phyloP scores from a whole-genome alignment of 2,797 vertebrate genomes.

The Melanotaenia nigrans region DNA sequence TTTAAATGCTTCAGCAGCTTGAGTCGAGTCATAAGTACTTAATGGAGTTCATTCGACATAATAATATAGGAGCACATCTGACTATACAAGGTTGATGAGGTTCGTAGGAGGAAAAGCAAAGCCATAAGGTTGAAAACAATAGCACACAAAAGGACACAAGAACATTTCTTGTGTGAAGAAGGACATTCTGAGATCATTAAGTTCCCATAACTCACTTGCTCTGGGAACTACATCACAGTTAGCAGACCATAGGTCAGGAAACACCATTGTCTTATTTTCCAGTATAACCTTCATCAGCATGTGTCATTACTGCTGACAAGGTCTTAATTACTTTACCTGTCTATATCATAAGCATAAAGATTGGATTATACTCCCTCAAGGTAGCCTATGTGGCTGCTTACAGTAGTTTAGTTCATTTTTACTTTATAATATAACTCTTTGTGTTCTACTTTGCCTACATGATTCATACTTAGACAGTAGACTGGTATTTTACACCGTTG shows the following conservation, averaged over 20 bases:
- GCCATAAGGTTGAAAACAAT: neutral
- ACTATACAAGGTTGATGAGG: neutral
- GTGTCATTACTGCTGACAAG: conserved; percentile 17
- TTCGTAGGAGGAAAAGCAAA: neutral
- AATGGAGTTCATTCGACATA: neutral
- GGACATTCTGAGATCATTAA: neutral
- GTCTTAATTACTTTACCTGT: conserved; percentile 5
- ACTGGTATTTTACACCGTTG: neutral
- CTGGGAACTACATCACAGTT: conserved; percentile 6
- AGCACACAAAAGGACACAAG: neutral
- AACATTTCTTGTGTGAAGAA: neutral
- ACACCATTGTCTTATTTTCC: conserved; percentile 25
- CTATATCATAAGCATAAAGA: neutral
- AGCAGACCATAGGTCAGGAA: conserved; percentile 9
- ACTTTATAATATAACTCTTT: neutral
- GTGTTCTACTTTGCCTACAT: neutral
- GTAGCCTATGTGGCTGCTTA: neutral
- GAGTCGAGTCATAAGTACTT: neutral
- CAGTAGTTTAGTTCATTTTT: neutral
- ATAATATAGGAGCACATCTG: neutral
- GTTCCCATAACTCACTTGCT: neutral
- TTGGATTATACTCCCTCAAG: neutral
- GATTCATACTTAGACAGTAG: neutral
- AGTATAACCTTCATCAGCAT: conserved; percentile 17
- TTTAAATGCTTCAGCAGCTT: neutral